Percentiles rank a stretch among this genome's conserved stretches.
Evolutionary conservation across 2,888 invertebrate species (phyloP).

Genomic region (Philaethria dido): DNA sequence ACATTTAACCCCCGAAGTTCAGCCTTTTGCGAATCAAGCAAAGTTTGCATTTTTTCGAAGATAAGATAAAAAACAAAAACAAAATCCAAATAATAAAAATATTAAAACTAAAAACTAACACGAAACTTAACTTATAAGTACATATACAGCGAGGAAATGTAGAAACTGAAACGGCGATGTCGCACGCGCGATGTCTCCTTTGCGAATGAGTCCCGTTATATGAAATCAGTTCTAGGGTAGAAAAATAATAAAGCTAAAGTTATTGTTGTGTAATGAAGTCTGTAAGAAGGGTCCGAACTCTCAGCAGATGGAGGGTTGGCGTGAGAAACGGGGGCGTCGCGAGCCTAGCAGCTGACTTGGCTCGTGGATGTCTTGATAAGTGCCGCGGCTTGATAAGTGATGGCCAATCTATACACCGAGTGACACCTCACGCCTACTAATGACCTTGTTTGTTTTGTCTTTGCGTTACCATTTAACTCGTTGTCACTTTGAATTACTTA

Average conservation of each 20-base stretch:
- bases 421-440: constrained; percentile 39
- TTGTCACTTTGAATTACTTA: constrained; percentile 6
- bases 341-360: constrained; percentile 50
- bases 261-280: constrained; percentile 56
- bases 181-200: constrained; percentile 51
- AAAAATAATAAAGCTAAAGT: constrained; percentile 56
- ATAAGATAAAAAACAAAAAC: neutral
- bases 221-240: constrained; percentile 61
- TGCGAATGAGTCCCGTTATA: constrained; percentile 61
- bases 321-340: constrained; percentile 65
- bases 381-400: constrained; percentile 35
- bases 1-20: constrained; percentile 48
- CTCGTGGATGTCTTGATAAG: constrained; percentile 46
- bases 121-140: constrained; percentile 2
- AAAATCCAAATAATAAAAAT: constrained; percentile 1
- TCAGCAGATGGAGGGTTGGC: constrained; percentile 59
- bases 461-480: neutral
- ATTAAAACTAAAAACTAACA: constrained; percentile 15
- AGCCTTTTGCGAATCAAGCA: constrained; percentile 50
- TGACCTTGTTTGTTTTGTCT: constrained; percentile 40
- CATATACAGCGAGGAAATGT: constrained; percentile 17
- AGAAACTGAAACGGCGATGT: constrained; percentile 43
- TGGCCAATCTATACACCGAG: constrained; percentile 26
- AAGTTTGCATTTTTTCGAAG: constrained; percentile 49
- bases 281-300: constrained; percentile 57